These are phyloP conservation scores for Pelmatolapia mariae DNA, from an alignment of 2,113 vertebrate genomes.

Conservation along the genomic window DNA sequence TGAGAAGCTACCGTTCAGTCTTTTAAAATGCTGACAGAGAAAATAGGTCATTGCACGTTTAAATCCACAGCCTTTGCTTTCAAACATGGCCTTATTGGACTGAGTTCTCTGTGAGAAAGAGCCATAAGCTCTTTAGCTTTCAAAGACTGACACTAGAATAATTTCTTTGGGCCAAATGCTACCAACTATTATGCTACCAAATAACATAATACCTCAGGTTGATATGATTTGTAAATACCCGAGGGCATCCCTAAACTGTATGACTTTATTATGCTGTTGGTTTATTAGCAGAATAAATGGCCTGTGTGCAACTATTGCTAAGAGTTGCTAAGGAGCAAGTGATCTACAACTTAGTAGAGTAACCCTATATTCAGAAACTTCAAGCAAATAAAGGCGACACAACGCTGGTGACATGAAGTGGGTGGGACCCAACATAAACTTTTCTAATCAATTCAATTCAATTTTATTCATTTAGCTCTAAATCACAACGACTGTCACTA, in stretches of 20 bases:
- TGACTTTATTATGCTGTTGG: not conserved
- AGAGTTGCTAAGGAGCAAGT: not conserved
- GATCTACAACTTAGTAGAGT: not conserved
- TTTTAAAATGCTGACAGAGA: not conserved
- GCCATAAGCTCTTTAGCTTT: constrained; percentile 20
- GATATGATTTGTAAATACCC: not conserved
- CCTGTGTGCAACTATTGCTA: not conserved
- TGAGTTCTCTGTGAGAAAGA: not conserved
- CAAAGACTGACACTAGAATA: not conserved
- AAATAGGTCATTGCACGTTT: constrained; percentile 28
- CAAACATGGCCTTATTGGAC: not conserved
- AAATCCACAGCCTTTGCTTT: constrained; percentile 15
- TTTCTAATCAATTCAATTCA: not conserved
- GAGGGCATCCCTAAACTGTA: not conserved
- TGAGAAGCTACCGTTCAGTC: not conserved
- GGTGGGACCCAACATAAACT: not conserved
- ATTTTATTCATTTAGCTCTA: not conserved
- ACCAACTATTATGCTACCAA: not conserved
- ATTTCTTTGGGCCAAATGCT: not conserved
- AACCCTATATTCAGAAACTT: not conserved
- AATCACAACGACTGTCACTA: not conserved
- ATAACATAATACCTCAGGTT: not conserved
- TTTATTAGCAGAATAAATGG: not conserved
- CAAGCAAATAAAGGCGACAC: not conserved
- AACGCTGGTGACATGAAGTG: not conserved